Evolutionary conservation across 2,797 vertebrate genomes (phyloP).

Genomic region (Alcedo atthis): DNA sequence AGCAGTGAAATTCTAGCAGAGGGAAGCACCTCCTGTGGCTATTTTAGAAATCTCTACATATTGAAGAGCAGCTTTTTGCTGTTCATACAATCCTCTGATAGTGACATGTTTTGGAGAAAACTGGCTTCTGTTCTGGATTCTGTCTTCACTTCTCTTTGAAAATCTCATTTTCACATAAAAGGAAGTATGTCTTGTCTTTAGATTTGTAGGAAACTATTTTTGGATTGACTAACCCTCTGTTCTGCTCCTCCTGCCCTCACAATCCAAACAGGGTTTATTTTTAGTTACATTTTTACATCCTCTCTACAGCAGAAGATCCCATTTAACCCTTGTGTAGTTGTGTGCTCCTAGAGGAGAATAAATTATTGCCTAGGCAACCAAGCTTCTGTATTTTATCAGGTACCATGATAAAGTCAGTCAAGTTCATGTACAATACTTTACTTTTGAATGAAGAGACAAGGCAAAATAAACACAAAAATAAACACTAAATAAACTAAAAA

Average conservation of each 20-base stretch:
- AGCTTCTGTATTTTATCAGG: neutral
- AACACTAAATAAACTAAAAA: no score
- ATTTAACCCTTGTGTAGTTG: neutral
- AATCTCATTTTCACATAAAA: neutral
- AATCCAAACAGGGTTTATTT: conserved; percentile 17
- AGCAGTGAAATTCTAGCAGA: neutral
- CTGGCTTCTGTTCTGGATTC: neutral
- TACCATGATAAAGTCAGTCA: neutral
- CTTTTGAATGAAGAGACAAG: neutral
- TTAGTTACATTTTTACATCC: conserved; percentile 2
- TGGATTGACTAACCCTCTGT: neutral
- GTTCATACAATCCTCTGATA: neutral
- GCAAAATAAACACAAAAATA: neutral
- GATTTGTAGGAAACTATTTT: neutral
- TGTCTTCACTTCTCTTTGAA: neutral
- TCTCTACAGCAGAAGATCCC: neutral
- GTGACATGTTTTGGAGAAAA: neutral
- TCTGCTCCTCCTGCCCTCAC: neutral
- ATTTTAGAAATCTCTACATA: neutral
- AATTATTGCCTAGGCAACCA: neutral
- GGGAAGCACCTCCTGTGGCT: neutral
- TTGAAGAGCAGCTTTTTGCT: neutral
- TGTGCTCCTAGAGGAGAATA: neutral
- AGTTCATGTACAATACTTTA: neutral
- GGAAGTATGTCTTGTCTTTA: neutral